Evolutionary conservation across 2,888 invertebrate genomes (phyloP).

Genomic region (Latheticus oryzae): DNA sequence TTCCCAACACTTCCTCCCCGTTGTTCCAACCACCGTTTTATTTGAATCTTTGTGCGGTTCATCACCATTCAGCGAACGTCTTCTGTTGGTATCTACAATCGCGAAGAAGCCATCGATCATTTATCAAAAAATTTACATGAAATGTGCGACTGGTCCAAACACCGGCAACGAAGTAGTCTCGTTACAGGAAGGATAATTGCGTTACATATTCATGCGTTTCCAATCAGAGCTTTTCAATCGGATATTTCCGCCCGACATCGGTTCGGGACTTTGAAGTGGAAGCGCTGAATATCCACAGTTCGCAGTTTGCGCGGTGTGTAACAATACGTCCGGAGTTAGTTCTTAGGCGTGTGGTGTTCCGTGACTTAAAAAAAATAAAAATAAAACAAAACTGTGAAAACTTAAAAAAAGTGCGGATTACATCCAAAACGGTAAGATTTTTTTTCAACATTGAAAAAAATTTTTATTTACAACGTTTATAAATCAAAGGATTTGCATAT

Average conservation of each 20-base stretch:
- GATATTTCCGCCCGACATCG: slow-evolving; percentile 39
- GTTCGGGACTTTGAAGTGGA: slow-evolving; percentile 48
- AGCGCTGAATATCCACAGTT: slow-evolving; percentile 50
- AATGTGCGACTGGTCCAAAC: slow-evolving; percentile 19
- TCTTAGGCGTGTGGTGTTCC: slow-evolving; percentile 29
- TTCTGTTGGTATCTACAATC: no score
- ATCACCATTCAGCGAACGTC: slow-evolving; percentile 1
- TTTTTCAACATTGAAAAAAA: no score
- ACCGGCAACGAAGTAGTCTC: slow-evolving; percentile 47
- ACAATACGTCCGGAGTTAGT: slow-evolving; percentile 38
- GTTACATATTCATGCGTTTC: slow-evolving; percentile 57
- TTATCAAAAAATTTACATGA: slow-evolving; percentile 12
- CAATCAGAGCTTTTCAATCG: slow-evolving; percentile 50
- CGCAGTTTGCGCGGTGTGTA: slow-evolving; percentile 48
- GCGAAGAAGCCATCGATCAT: slow-evolving; percentile 10
- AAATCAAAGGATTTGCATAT: slow-evolving; percentile 46
- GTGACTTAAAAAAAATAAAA: no score
- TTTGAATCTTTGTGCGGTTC: background rate
- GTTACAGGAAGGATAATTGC: slow-evolving; percentile 53
- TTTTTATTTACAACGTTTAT: slow-evolving; percentile 26
- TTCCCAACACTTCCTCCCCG: no score
- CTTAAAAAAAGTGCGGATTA: slow-evolving; percentile 4
- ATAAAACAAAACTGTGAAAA: no score
- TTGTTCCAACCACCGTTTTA: no score
- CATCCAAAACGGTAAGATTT: background rate